These are phyloP conservation scores for Oncorhynchus masou DNA, from an alignment of 2,113 vertebrate species.

Conservation along the genomic window DNA sequence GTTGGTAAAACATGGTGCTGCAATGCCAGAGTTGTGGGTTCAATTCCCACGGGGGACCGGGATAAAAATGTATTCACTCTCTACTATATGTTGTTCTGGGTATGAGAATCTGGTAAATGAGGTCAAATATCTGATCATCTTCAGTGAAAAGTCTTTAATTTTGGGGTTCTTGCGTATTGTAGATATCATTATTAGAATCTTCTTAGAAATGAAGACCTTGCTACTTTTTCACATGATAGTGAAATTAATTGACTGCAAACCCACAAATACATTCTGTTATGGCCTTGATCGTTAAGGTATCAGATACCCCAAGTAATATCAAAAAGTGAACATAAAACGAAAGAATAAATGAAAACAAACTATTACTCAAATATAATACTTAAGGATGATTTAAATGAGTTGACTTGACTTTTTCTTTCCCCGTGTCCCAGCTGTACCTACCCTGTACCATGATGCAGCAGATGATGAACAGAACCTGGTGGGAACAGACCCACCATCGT, in stretches of 20 bases:
- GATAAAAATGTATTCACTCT: too few relatives aligned
- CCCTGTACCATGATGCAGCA: slow-evolving; percentile 24
- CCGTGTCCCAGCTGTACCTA: slow-evolving; percentile 8
- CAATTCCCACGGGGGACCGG: too few relatives aligned
- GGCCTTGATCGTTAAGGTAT: not conserved
- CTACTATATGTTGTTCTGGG: too few relatives aligned
- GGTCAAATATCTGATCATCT: not conserved
- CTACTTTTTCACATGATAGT: not conserved
- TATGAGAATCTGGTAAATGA: rapidly evolving
- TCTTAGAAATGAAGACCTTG: not conserved
- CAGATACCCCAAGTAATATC: not conserved
- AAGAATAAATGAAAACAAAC: too few relatives aligned
- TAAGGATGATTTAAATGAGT: too few relatives aligned
- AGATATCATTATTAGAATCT: not conserved
- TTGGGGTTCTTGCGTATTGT: not conserved
- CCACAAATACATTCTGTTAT: not conserved
- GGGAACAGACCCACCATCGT: not conserved
- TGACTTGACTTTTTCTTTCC: too few relatives aligned
- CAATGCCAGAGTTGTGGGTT: rapidly evolving
- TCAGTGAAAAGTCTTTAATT: not conserved
- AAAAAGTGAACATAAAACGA: not conserved
- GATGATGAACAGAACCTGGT: slow-evolving; percentile 16
- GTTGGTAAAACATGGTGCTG: rapidly evolving
- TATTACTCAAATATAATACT: not conserved
- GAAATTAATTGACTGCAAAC: too few relatives aligned